Conservation (phyloP, 2,888 invertebrate genomes). For the Synergus laeviventris region DNA sequence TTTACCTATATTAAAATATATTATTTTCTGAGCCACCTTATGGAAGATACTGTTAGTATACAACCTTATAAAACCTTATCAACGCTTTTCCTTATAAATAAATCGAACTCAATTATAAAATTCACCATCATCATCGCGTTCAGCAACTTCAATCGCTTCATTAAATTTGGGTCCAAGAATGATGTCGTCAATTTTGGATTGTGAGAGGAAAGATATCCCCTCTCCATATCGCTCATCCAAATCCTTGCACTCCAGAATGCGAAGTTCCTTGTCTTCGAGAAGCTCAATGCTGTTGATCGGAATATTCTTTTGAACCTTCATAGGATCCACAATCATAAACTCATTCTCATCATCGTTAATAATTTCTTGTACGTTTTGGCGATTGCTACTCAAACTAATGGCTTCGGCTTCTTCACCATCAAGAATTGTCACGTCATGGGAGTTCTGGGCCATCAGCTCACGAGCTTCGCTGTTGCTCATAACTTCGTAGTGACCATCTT, state of each 20-base stretch:
- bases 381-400: slow-evolving; percentile 65
- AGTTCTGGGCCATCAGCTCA: slow-evolving; percentile 74
- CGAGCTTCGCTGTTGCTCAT: slow-evolving; percentile 74
- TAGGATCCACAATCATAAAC: slow-evolving; percentile 68
- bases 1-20: too few species aligned
- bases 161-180: slow-evolving; percentile 63
- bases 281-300: slow-evolving; percentile 65
- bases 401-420: slow-evolving; percentile 70
- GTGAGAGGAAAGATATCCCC: slow-evolving; percentile 65
- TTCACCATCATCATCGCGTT: slow-evolving; percentile 58
- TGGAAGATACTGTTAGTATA: too few species aligned
- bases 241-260: slow-evolving; percentile 66
- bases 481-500: slow-evolving; percentile 75
- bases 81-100: neutral
- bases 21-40: too few species aligned
- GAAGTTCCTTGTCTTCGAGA: slow-evolving; percentile 69
- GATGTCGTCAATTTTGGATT: slow-evolving; percentile 70
- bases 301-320: slow-evolving; percentile 57
- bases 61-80: too few species aligned
- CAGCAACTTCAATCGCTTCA: slow-evolving; percentile 55
- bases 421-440: slow-evolving; percentile 72
- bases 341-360: slow-evolving; percentile 12
- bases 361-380: slow-evolving; percentile 11
- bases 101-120: slow-evolving; percentile 25
- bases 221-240: slow-evolving; percentile 68